Evolutionary conservation across 2,888 invertebrate species (phyloP).

Genomic region (Xestia ashworthii): DNA sequence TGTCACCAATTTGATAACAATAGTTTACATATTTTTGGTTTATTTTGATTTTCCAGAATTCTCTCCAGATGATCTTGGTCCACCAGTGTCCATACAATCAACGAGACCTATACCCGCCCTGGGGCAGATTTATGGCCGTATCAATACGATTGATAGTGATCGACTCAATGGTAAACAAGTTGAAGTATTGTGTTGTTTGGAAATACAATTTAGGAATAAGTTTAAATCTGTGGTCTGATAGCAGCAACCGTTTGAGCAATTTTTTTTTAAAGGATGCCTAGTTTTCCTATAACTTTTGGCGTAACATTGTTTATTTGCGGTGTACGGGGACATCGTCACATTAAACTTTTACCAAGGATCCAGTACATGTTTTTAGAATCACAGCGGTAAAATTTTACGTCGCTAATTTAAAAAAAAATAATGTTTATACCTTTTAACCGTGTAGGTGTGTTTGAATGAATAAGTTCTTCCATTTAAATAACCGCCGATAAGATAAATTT

Average conservation of each 20-base stretch:
- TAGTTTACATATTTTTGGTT: conserved; percentile 31
- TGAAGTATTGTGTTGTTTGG: conserved; percentile 34
- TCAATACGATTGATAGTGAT: conserved; percentile 69
- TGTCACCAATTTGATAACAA: conserved; percentile 2
- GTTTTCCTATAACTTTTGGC: neutral
- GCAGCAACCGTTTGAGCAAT: neutral
- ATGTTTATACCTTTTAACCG: neutral
- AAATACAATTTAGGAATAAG: conserved; percentile 3
- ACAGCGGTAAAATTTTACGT: neutral
- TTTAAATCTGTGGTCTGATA: neutral
- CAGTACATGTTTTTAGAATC: neutral
- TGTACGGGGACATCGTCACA: neutral
- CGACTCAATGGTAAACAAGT: conserved; percentile 72
- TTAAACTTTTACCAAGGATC: neutral
- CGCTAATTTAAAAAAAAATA: neutral
- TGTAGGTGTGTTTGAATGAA: neutral
- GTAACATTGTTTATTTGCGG: neutral
- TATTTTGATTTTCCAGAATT: conserved; percentile 71
- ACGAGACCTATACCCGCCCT: conserved; percentile 78
- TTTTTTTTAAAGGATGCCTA: neutral
- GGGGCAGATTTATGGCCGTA: conserved; percentile 73
- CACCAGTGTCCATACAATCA: conserved; percentile 64
- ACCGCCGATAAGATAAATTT: neutral
- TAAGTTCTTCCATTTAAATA: neutral
- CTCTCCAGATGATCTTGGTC: conserved; percentile 63